Evolutionary conservation across 2,888 invertebrate genomes (phyloP).

Genomic region (Argynnis bischoffii): DNA sequence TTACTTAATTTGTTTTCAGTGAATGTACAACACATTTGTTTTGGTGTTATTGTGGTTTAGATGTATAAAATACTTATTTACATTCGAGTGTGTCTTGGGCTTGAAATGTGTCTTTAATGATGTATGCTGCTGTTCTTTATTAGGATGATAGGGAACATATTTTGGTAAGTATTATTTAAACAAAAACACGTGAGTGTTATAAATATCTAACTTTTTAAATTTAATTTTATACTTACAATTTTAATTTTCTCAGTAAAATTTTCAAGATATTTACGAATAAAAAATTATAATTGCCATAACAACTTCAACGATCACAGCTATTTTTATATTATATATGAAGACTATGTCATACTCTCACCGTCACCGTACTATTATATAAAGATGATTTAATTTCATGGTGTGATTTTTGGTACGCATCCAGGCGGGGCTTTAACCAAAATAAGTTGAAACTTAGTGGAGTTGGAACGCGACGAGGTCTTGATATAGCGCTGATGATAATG

Average conservation of each 20-base stretch:
- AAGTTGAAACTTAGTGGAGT: constrained; percentile 10
- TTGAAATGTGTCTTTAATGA: too few species aligned
- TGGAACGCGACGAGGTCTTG: constrained; percentile 22
- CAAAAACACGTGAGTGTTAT: too few species aligned
- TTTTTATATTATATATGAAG: constrained; percentile 8
- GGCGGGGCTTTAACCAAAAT: constrained; percentile 2
- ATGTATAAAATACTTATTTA: too few species aligned
- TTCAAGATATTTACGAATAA: too few species aligned
- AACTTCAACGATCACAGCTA: constrained; percentile 9
- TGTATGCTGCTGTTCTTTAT: too few species aligned
- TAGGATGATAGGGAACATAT: too few species aligned
- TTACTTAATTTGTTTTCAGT: neutral
- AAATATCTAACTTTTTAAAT: too few species aligned
- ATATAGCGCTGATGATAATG: constrained; percentile 34
- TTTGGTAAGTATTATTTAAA: too few species aligned
- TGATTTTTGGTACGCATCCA: constrained; percentile 22
- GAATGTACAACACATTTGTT: neutral
- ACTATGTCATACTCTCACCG: constrained; percentile 5
- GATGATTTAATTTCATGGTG: constrained; percentile 20
- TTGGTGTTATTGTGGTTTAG: too few species aligned
- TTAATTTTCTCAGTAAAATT: too few species aligned
- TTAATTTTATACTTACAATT: too few species aligned
- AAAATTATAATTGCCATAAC: neutral
- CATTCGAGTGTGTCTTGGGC: too few species aligned
- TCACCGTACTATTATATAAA: constrained; percentile 7